These are phyloP conservation scores for Pogona vitticeps DNA, from an alignment of 2,113 vertebrate species.

Conservation along the genomic window DNA sequence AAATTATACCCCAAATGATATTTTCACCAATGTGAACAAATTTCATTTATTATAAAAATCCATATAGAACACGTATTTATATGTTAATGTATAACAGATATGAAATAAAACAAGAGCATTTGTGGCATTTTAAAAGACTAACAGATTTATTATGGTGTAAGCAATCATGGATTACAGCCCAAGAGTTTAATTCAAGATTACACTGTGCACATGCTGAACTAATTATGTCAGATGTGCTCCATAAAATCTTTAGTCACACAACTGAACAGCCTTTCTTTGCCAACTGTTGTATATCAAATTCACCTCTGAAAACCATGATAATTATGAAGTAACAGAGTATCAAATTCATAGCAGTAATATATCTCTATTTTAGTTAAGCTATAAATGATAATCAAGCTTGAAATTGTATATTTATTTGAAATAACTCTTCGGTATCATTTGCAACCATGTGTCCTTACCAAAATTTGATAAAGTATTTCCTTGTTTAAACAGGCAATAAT, in stretches of 20 bases:
- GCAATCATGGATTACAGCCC: not conserved
- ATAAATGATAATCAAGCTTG: slow-evolving; percentile 78
- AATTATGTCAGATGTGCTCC: slow-evolving; percentile 82
- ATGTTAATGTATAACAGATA: slow-evolving; percentile 51
- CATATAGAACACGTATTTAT: slow-evolving; percentile 37
- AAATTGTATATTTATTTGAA: slow-evolving; percentile 81
- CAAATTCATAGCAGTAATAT: slow-evolving; percentile 71
- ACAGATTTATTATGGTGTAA: not conserved
- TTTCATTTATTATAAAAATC: slow-evolving; percentile 65
- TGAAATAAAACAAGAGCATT: slow-evolving; percentile 54
- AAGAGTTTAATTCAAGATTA: slow-evolving; percentile 64
- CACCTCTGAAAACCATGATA: slow-evolving; percentile 75
- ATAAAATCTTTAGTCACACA: slow-evolving; percentile 80
- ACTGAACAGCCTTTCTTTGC: slow-evolving; percentile 74
- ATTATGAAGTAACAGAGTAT: slow-evolving; percentile 78
- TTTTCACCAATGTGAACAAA: slow-evolving; percentile 72
- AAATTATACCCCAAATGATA: slow-evolving; percentile 69
- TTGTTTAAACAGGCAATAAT: slow-evolving; percentile 71
- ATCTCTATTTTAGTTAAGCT: slow-evolving; percentile 65
- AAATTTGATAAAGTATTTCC: slow-evolving; percentile 70
- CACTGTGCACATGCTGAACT: slow-evolving; percentile 76
- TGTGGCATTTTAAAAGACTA: not conserved
- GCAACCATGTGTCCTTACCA: slow-evolving; percentile 71
- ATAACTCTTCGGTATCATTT: slow-evolving; percentile 73
- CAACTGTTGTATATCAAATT: slow-evolving; percentile 84